Conservation (phyloP, 2,888 invertebrate genomes). For the Pristionchus entomophagus region DNA sequence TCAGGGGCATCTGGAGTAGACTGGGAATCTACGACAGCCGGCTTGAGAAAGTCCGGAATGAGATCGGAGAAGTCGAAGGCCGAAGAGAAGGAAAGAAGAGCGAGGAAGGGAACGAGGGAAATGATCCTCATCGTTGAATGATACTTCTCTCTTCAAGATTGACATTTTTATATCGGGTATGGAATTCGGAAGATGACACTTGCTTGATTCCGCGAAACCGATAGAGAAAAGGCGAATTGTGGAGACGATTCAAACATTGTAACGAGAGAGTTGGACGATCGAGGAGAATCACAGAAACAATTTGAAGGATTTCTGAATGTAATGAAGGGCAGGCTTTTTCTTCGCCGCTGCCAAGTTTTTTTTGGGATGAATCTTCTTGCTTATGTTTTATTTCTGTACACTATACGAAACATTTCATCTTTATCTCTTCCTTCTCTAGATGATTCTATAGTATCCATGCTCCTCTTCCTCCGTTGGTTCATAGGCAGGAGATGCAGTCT, state of each 20-base stretch:
- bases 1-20: background rate
- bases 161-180: background rate
- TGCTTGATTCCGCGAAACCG: background rate
- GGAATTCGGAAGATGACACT: background rate
- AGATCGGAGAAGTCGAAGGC: background rate
- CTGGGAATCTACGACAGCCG: background rate
- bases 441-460: constrained; percentile 21
- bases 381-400: background rate
- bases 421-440: background rate
- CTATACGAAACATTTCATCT: background rate
- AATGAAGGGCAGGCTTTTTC: too few relatives aligned
- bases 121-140: background rate
- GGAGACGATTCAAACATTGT: background rate
- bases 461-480: constrained; percentile 16
- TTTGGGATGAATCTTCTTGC: too few relatives aligned
- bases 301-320: background rate
- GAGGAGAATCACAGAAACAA: background rate
- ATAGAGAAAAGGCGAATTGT: background rate
- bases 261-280: background rate
- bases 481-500: constrained; percentile 4
- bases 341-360: too few relatives aligned
- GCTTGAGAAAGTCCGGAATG: constrained; percentile 1
- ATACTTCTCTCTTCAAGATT: background rate
- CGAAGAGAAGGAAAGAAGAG: background rate
- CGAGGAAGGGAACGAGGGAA: background rate